These are phyloP conservation scores for Drosophila lacertosa DNA, from an alignment of 1,140 invertebrate genomes.

Conservation along the genomic window DNA sequence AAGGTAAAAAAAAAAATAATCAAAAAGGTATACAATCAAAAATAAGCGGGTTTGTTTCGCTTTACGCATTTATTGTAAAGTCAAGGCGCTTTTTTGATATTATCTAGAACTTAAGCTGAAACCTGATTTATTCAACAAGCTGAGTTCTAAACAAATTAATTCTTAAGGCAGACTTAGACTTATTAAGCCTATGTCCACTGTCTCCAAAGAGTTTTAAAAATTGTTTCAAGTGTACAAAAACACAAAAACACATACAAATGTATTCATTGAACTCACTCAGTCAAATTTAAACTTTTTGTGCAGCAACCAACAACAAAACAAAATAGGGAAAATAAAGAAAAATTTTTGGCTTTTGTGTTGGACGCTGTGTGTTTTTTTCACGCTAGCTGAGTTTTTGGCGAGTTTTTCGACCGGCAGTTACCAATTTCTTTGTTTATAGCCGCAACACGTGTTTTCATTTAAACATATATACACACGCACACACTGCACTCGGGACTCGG, in stretches of 20 bases:
- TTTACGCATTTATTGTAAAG: no score
- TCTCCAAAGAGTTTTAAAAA: no score
- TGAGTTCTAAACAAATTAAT: no score
- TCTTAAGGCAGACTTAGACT: no score
- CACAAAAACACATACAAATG: no score
- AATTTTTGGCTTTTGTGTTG: conserved; percentile 45
- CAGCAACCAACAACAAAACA: neutral
- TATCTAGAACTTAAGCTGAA: no score
- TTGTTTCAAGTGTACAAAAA: no score
- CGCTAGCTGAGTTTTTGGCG: conserved; percentile 57
- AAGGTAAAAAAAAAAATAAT: conserved; percentile 4
- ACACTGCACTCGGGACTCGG: neutral
- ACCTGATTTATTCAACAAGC: no score
- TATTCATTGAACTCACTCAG: neutral
- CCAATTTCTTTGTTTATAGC: conserved; percentile 79
- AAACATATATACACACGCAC: conserved; percentile 57
- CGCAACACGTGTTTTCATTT: conserved; percentile 79
- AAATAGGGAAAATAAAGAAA: conserved; percentile 11
- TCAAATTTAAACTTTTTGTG: conserved; percentile 14
- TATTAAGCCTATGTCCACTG: no score
- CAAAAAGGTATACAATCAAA: neutral
- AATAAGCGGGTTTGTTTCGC: no score
- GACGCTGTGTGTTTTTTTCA: conserved; percentile 53
- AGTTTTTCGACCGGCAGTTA: conserved; percentile 51
- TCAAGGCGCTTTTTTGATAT: no score